Base-by-base conservation (phyloP, 2,113 vertebrate species). In the Corapipo altera region DNA sequence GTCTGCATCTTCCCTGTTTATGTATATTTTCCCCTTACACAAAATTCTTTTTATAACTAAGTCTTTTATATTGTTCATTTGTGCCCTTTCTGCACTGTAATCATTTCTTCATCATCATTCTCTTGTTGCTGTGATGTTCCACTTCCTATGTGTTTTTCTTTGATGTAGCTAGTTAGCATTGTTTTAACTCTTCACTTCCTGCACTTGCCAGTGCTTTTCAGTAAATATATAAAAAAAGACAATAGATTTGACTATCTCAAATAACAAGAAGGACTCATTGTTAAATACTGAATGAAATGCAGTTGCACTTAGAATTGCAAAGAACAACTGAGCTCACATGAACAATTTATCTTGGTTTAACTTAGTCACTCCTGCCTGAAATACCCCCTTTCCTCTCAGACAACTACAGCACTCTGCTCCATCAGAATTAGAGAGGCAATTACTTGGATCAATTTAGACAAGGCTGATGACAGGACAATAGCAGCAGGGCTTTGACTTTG, bases 41-140 rank as follows among this genome's bases (percentile, higher is more conserved):
- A 9, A 64, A 94, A 82, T 90, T 96, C 83, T 96, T 95, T 96
- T 92, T 95, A 91, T 91, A 95, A 83, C 67, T 26, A 72, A 26
- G 89, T 64, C 91, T 97, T 96, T 97, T 75, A 66, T 85, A 89
- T 76, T 30, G 3, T 78, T 96, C 85, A 87, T 96, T 94, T 80
- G 48, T 93, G 61, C 91, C 92, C 86, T 89, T 96, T 91, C 81
- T 87, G 86, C 54, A 35, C 65, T 96, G 73, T 87, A 96, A 97
- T 96, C 49, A 84, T 95, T 94, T 95, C 84, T 80, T 93, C 87
- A 71, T 89, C 82, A 83, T 94, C 66, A 55, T 91, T 94, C 79
- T 97, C 93, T 94, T 0, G 69, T 93, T 96, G 73, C 91, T 75
- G 82, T 67, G 80, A 80, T 89, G 82, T 90, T 91, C 58, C n/a